Evolutionary conservation across 2,888 invertebrate species (phyloP).

Genomic region (Cataglyphis albicans): DNA sequence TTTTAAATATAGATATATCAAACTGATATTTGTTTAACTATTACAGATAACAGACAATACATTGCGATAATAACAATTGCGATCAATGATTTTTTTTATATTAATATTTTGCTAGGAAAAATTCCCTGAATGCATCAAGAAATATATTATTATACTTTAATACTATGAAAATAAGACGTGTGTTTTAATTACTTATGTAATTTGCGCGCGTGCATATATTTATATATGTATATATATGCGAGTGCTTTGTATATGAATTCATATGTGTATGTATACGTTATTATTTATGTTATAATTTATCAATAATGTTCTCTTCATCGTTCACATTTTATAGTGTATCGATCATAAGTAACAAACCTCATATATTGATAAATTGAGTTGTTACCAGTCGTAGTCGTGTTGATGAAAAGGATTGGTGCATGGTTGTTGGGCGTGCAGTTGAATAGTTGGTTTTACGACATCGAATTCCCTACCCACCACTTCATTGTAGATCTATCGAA

Average conservation of each 20-base stretch:
- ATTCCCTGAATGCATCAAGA: background rate
- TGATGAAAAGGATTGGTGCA: slow-evolving; percentile 84
- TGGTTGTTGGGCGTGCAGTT: slow-evolving; percentile 85
- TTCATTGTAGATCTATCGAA: slow-evolving; percentile 82
- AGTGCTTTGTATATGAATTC: slow-evolving; percentile 18
- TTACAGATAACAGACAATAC: too few relatives aligned
- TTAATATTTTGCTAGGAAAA: background rate
- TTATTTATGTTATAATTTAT: slow-evolving; percentile 38
- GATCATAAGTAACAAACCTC: slow-evolving; percentile 42
- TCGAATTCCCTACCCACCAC: slow-evolving; percentile 80
- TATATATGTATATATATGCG: background rate
- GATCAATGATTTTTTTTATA: background rate
- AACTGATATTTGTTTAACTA: too few relatives aligned
- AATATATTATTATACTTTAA: background rate
- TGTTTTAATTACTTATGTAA: background rate
- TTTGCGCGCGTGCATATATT: background rate
- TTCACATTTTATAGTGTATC: slow-evolving; percentile 47
- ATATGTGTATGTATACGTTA: background rate
- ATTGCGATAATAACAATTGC: too few relatives aligned
- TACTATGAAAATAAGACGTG: background rate
- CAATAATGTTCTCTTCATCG: slow-evolving; percentile 31
- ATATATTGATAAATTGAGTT: slow-evolving; percentile 58
- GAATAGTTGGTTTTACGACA: slow-evolving; percentile 81
- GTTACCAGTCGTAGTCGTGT: slow-evolving; percentile 85
- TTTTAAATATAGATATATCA: background rate